Conservation (phyloP, 1,140 invertebrate genomes). For the Scaptomyza hsui region DNA sequence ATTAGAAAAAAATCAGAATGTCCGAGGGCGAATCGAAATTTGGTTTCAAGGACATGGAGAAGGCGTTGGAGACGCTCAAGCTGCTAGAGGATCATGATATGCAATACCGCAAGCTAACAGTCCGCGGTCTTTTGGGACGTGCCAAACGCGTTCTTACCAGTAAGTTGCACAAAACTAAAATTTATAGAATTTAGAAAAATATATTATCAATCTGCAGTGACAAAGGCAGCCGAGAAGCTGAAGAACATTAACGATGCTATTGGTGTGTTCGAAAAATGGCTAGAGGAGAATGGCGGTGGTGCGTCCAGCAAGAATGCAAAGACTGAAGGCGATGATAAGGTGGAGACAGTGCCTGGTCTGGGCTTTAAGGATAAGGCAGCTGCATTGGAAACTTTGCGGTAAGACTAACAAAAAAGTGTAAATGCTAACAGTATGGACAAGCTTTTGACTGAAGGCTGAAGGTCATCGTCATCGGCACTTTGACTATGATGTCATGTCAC, state of each 20-base stretch:
- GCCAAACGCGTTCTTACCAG: slow-evolving; percentile 87
- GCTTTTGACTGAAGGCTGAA: slow-evolving; percentile 11
- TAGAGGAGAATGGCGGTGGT: slow-evolving; percentile 85
- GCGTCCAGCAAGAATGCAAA: slow-evolving; percentile 84
- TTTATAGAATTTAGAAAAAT: background rate
- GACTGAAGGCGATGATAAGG: slow-evolving; percentile 79
- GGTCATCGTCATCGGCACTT: slow-evolving; percentile 17
- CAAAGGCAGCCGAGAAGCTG: slow-evolving; percentile 88
- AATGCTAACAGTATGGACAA: background rate
- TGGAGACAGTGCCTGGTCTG: slow-evolving; percentile 86
- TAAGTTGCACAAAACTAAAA: slow-evolving; percentile 82
- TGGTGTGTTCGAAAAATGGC: slow-evolving; percentile 87
- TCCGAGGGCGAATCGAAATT: slow-evolving; percentile 86
- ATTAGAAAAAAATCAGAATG: slow-evolving; percentile 21
- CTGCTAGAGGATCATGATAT: slow-evolving; percentile 87
- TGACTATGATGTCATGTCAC: slow-evolving; percentile 68
- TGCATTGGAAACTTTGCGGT: slow-evolving; percentile 84
- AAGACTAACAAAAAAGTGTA: slow-evolving; percentile 26
- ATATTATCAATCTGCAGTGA: slow-evolving; percentile 84
- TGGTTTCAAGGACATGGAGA: slow-evolving; percentile 89
- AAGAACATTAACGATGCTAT: slow-evolving; percentile 89
- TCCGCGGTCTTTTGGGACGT: slow-evolving; percentile 87
- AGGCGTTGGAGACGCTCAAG: slow-evolving; percentile 87
- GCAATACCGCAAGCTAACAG: slow-evolving; percentile 87
- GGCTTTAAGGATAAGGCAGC: slow-evolving; percentile 88